Percentiles rank a stretch among this genome's conserved stretches.
These are phyloP conservation scores for Callionymus lyra DNA, from an alignment of 2,113 vertebrate species.

Conservation along the genomic window DNA sequence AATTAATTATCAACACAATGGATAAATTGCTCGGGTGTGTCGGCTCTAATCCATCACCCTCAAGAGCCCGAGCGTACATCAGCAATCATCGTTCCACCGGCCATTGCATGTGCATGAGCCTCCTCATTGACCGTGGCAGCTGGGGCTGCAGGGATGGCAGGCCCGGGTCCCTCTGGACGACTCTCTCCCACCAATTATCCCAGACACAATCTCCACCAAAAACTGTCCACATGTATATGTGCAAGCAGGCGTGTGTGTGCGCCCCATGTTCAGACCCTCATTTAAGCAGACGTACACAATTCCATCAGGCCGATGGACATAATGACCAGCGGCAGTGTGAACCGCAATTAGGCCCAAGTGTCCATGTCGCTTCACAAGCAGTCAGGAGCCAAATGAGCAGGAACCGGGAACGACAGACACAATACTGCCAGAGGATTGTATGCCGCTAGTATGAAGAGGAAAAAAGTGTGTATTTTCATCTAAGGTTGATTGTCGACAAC, in stretches of 20 bases:
- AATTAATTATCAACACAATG: too few relatives aligned
- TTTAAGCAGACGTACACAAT: conserved; percentile 28
- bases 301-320: conserved; percentile 25
- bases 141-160: conserved; percentile 33
- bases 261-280: conserved; percentile 13
- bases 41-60: conserved; percentile 30
- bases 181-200: conserved; percentile 48
- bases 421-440: neutral
- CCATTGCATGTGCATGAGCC: conserved; percentile 46
- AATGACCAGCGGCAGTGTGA: conserved; percentile 44
- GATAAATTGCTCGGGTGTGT: too few relatives aligned
- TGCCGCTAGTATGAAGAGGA: too few relatives aligned
- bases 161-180: conserved; percentile 27
- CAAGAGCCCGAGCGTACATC: conserved; percentile 38
- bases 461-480: too few relatives aligned
- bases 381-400: conserved; percentile 24
- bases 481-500: too few relatives aligned
- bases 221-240: conserved; percentile 5
- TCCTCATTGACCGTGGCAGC: conserved; percentile 46
- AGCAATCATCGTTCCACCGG: conserved; percentile 35
- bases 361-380: conserved; percentile 37
- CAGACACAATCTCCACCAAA: conserved; percentile 25
- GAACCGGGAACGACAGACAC: conserved; percentile 8
- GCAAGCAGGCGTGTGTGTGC: too few relatives aligned
- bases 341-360: conserved; percentile 36